Base-by-base conservation (phyloP, 64 coral and sea anemone genomes). In the Stichodactyla helianthus region DNA sequence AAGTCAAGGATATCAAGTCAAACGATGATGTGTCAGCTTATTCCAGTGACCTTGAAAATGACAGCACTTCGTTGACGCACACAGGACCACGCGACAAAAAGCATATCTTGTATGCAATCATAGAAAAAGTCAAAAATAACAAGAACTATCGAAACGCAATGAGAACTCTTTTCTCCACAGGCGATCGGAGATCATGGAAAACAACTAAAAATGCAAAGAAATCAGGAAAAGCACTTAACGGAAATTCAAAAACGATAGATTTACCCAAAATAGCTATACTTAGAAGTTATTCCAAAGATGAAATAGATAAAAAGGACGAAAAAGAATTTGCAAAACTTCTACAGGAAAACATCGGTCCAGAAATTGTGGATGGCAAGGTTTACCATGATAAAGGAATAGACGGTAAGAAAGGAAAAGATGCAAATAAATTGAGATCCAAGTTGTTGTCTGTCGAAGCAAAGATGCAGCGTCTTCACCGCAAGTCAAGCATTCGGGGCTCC, bases 101-200 rank as follows among this genome's bases (percentile, higher is more conserved):
- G n/a, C 83, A 84, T 23, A 51, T 84, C 26, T 25, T 84, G 25
- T 84, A 84, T 60, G 83, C 83, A 5, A 84, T 84, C 20, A 84
- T 84, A 8, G 83, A 84, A 84, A 84, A 84, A 28, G 83, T 84
- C 0, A 84, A 84, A 84, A 59, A 84, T 35, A 84, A 84, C 28
- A 84, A 63, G 51, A 31, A 62, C 9, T 84, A 84, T 84, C 54
- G 54, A 15, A 59, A 84, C 27, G 83, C 83, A 26, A 60, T 84
- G 55, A 59, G 26, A 31, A 16, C 83, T 31, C 6, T 84, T 62
- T 84, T 84, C 28, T 60, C 83, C 13, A 54, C 83, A 35, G 83
- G 50, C 14, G 83, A 84, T 84, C 18, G 83, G 23, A 84, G 83
- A 84, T 81, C 78, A 7, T 20, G 83, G 53, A 82, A 82, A 44